Evolutionary conservation across 2,113 vertebrate genomes (phyloP).

Genomic region (Lepisosteus osseus): DNA sequence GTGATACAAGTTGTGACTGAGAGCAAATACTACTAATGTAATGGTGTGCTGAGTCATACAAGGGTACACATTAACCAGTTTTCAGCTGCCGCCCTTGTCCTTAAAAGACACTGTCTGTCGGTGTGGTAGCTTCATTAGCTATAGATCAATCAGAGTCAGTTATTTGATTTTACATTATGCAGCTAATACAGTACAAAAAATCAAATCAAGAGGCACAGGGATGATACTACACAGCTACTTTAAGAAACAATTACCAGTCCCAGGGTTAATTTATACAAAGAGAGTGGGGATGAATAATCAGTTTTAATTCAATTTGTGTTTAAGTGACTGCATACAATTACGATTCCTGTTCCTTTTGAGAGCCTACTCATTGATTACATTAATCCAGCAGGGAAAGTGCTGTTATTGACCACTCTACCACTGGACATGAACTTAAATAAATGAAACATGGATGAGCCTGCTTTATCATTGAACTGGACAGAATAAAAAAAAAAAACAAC

Average conservation of each 20-base stretch:
- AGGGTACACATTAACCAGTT: too few species aligned
- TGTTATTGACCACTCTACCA: background rate
- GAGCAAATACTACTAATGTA: too few species aligned
- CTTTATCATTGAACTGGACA: too few species aligned
- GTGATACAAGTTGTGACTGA: too few species aligned
- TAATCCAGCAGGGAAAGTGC: background rate
- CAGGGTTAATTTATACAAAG: conserved; percentile 44
- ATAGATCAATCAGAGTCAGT: too few species aligned
- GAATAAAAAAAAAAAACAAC: too few species aligned
- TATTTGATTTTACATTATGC: too few species aligned
- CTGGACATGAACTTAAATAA: background rate
- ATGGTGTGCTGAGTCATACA: too few species aligned
- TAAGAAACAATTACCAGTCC: conserved; percentile 29
- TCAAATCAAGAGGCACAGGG: conserved; percentile 23
- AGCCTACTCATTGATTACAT: conserved; percentile 6
- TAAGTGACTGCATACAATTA: conserved; percentile 19
- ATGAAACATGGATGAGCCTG: too few species aligned
- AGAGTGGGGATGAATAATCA: conserved; percentile 42
- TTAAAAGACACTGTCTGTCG: background rate
- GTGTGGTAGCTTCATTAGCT: too few species aligned
- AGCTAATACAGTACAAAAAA: background rate
- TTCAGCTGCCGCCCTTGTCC: too few species aligned
- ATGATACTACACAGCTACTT: conserved; percentile 13
- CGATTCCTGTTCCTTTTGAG: conserved; percentile 26
- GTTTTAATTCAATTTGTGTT: conserved; percentile 43